Conservation (phyloP, 2,888 invertebrate genomes). For the Acrobasis repandana region DNA sequence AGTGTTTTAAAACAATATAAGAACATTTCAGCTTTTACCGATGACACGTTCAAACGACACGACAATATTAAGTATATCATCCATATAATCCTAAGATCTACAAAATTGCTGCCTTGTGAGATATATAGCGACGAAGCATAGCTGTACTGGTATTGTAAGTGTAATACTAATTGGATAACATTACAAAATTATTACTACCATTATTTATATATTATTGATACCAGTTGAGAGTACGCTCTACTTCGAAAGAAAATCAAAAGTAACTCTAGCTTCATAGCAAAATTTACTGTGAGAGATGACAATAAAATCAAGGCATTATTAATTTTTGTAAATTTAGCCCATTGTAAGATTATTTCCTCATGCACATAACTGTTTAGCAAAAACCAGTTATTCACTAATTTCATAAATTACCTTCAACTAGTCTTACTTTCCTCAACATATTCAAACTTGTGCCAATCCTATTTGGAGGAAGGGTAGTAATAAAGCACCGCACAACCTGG, state of each 20-base stretch:
- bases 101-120: neutral
- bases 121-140: neutral
- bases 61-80: neutral
- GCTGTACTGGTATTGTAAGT: neutral
- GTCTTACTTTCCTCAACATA: neutral
- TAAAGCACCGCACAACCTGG: slow-evolving; percentile 95
- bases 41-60: no score
- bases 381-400: no score
- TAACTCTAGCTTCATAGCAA: no score
- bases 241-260: no score
- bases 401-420: no score
- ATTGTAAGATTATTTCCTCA: no score
- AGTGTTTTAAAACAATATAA: neutral
- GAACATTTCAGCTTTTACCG: neutral
- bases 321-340: no score
- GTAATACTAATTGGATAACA: neutral
- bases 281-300: no score
- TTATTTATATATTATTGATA: no score
- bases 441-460: slow-evolving; percentile 25
- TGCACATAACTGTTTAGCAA: no score
- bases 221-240: no score
- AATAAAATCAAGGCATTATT: no score
- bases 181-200: neutral
- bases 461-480: slow-evolving; percentile 89
- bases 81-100: neutral